Evolutionary conservation across 2,888 invertebrate genomes (phyloP).

Genomic region (Taphrorychus bicolor): DNA sequence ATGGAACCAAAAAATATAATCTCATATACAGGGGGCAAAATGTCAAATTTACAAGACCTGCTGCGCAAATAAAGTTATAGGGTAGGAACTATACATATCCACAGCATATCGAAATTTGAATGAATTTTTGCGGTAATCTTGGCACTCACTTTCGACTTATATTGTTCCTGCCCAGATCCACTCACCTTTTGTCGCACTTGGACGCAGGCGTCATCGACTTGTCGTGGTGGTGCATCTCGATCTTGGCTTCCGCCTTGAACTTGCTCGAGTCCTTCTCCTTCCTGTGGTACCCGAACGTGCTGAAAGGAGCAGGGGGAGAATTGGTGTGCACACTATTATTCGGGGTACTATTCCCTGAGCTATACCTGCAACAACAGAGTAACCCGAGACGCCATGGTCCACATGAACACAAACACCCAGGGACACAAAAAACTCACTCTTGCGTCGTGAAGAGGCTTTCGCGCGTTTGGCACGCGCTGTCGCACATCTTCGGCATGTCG

Average conservation of each 20-base stretch:
- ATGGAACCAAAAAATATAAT: too few species aligned
- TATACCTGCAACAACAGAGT: conserved; percentile 43
- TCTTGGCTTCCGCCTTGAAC: conserved; percentile 68
- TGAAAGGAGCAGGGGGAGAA: conserved; percentile 61
- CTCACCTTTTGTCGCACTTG: conserved; percentile 41
- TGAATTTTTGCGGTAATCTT: too few species aligned
- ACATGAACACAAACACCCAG: neutral
- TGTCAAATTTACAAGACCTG: too few species aligned
- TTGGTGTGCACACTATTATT: conserved; percentile 55
- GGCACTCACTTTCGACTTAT: too few species aligned
- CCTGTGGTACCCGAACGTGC: conserved; percentile 64
- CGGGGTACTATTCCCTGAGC: conserved; percentile 56
- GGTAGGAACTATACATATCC: too few species aligned
- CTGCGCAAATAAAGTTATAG: too few species aligned
- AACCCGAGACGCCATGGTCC: conserved; percentile 5
- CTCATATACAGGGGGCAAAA: too few species aligned
- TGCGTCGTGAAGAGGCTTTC: conserved; percentile 73
- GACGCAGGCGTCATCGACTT: conserved; percentile 47
- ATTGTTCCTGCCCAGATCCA: too few species aligned
- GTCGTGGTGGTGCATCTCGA: conserved; percentile 60
- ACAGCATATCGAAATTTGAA: too few species aligned
- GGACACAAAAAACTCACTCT: conserved; percentile 38
- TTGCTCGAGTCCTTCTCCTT: conserved; percentile 52
- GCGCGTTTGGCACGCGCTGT: conserved; percentile 83
- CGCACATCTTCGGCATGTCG: conserved; percentile 68